Conservation (phyloP, 2,113 vertebrate genomes). For the Galemys pyrenaicus region DNA sequence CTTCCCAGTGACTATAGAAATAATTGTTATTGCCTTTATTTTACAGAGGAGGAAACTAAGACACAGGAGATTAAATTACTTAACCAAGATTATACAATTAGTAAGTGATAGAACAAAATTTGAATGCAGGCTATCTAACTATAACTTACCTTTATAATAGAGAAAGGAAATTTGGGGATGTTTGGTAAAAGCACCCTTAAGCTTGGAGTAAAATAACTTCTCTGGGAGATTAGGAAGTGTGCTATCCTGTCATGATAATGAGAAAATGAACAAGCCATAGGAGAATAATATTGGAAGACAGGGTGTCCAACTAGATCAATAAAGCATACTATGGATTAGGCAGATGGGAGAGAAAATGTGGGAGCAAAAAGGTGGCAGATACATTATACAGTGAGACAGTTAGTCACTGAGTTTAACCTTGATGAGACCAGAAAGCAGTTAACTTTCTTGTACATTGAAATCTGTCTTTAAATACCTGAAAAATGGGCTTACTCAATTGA, state of each 20-base stretch:
- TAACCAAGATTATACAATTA: neutral
- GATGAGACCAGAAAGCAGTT: neutral
- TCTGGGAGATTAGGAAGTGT: neutral
- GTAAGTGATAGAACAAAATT: neutral
- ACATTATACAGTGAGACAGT: neutral
- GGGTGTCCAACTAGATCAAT: neutral
- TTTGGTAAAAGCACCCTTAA: conserved; percentile 15
- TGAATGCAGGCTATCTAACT: neutral
- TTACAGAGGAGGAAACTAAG: neutral
- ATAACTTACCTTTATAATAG: neutral
- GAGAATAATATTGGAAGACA: neutral
- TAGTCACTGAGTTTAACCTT: neutral
- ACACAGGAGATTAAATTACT: neutral
- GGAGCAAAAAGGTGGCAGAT: neutral
- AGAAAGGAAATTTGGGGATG: neutral
- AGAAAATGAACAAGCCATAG: neutral
- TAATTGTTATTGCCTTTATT: conserved; percentile 23
- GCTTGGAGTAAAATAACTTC: neutral
- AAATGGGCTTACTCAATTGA: neutral
- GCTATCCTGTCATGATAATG: neutral
- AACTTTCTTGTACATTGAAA: neutral
- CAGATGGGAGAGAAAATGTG: neutral
- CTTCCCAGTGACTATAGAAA: neutral
- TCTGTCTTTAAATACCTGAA: neutral
- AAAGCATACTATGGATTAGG: neutral